Evolutionary conservation across 2,888 invertebrate genomes (phyloP).

Genomic region (Drosophila leonis): DNA sequence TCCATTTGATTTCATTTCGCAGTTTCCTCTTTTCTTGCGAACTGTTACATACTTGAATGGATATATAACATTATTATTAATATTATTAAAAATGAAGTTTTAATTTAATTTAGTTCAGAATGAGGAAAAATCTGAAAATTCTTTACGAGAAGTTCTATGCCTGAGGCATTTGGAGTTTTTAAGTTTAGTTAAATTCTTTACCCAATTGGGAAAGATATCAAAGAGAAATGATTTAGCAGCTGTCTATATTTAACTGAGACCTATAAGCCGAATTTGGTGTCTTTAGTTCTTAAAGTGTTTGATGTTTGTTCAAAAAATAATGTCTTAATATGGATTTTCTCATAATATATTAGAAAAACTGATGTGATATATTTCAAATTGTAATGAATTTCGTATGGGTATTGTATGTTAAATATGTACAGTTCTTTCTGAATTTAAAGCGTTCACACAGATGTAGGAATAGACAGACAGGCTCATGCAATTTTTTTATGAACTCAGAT

Average conservation of each 20-base stretch:
- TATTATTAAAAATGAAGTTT: background rate
- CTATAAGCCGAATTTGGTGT: background rate
- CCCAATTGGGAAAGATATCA: background rate
- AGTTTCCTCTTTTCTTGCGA: background rate
- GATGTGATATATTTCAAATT: no score
- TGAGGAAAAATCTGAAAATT: background rate
- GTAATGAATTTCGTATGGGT: no score
- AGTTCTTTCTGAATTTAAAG: background rate
- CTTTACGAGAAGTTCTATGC: no score
- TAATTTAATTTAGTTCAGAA: background rate
- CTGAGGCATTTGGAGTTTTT: no score
- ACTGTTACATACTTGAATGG: background rate
- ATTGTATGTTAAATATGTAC: no score
- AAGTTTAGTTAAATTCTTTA: no score
- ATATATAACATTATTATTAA: background rate
- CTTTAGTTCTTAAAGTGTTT: background rate
- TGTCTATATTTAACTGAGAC: no score
- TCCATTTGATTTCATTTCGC: slow-evolving; percentile 17
- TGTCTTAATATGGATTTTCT: background rate
- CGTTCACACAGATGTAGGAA: background rate
- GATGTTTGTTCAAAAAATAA: background rate
- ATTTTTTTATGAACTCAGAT: background rate
- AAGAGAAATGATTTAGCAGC: no score
- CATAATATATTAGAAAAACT: background rate
- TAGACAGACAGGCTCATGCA: background rate